Evolutionary conservation across 2,113 vertebrate genomes (phyloP).

Genomic region (Plecturocebus donacophilus): DNA sequence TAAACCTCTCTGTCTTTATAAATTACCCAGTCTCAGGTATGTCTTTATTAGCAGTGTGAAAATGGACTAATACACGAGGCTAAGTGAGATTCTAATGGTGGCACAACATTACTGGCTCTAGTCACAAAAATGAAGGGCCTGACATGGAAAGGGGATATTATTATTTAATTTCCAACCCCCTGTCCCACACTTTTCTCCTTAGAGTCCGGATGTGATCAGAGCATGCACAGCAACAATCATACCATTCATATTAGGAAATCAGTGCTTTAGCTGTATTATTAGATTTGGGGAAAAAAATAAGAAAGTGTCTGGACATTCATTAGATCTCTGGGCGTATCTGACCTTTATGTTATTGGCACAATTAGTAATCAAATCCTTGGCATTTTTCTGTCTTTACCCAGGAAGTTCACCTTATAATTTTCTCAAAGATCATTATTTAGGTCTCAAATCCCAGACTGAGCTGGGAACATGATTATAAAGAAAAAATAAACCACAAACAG

Average conservation of each 20-base stretch:
- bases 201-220: background rate
- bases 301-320: background rate
- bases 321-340: background rate
- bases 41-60: too few relatives aligned
- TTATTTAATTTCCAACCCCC: background rate
- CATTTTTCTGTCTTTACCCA: background rate
- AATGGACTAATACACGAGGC: too few relatives aligned
- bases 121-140: background rate
- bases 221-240: background rate
- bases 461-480: background rate
- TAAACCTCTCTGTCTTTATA: too few relatives aligned
- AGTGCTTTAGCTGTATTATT: background rate
- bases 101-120: background rate
- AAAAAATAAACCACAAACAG: background rate
- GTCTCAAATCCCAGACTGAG: background rate
- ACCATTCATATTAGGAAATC: background rate
- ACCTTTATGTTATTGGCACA: background rate
- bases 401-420: background rate
- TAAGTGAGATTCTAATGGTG: slow-evolving; percentile 20
- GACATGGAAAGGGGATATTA: background rate
- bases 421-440: slow-evolving; percentile 28
- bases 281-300: background rate
- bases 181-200: background rate
- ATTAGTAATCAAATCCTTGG: background rate
- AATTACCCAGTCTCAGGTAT: too few relatives aligned